These are phyloP conservation scores for Taxidea taxus DNA, from an alignment of 2,113 vertebrate genomes.

Conservation along the genomic window DNA sequence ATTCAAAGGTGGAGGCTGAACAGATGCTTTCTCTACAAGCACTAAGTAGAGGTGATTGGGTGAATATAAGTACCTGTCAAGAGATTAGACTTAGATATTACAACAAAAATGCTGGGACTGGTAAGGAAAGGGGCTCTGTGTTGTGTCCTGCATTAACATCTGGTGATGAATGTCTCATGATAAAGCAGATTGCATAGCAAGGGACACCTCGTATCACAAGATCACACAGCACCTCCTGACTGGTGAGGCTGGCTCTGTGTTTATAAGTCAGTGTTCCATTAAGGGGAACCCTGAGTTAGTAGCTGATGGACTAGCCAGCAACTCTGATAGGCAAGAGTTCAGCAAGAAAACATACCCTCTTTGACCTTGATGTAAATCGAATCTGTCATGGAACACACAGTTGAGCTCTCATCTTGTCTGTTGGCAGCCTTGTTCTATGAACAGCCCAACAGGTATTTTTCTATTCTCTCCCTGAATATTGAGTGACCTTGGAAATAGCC, in stretches of 20 bases:
- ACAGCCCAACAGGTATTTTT: slow-evolving; percentile 73
- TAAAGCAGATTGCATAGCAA: neutral
- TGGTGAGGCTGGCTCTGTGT: neutral
- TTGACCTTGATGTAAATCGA: slow-evolving; percentile 76
- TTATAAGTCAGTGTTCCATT: neutral
- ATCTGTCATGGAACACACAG: slow-evolving; percentile 61
- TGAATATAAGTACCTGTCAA: neutral
- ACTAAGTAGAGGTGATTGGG: neutral
- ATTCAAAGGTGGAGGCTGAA: neutral
- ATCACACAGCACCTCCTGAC: neutral
- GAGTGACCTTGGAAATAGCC: slow-evolving; percentile 84
- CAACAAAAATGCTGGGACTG: neutral
- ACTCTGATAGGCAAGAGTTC: neutral
- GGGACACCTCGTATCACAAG: neutral
- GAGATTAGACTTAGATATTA: neutral
- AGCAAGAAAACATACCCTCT: slow-evolving; percentile 47
- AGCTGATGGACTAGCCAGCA: neutral
- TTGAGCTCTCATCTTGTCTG: slow-evolving; percentile 53
- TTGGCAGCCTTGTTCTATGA: slow-evolving; percentile 67
- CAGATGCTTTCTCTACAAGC: neutral
- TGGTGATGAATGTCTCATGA: neutral
- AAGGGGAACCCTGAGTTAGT: neutral
- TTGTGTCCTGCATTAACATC: neutral
- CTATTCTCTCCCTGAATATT: slow-evolving; percentile 71
- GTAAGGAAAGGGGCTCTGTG: neutral